Evolutionary conservation across 2,888 invertebrate genomes (phyloP).

Genomic region (Cheilosia vernalis): DNA sequence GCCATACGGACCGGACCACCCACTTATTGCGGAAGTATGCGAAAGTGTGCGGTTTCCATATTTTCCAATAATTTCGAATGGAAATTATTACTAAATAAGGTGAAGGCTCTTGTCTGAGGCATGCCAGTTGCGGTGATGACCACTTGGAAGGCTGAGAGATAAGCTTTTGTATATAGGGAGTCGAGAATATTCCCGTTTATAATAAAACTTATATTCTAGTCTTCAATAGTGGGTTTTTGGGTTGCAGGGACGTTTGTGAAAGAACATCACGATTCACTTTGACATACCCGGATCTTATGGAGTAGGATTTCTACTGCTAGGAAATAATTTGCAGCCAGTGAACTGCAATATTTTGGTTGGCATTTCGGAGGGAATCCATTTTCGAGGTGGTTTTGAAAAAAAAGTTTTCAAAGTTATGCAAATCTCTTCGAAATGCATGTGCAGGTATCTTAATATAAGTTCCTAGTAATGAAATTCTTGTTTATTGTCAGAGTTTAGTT

Average conservation of each 20-base stretch:
- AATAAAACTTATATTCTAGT: not conserved
- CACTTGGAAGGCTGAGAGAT: slow-evolving; percentile 24
- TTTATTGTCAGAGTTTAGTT: no score
- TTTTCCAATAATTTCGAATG: slow-evolving; percentile 53
- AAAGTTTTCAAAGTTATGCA: slow-evolving; percentile 8
- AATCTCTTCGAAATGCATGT: not conserved
- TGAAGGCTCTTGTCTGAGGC: slow-evolving; percentile 16
- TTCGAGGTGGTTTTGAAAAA: slow-evolving; percentile 15
- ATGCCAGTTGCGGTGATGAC: slow-evolving; percentile 12
- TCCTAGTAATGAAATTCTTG: not conserved
- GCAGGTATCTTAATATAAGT: not conserved
- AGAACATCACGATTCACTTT: not conserved
- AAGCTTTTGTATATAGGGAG: slow-evolving; percentile 14
- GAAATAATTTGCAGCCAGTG: not conserved
- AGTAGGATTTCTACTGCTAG: not conserved
- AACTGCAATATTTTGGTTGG: slow-evolving; percentile 20
- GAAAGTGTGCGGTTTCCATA: slow-evolving; percentile 58
- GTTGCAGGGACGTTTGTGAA: not conserved
- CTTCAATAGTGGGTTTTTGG: not conserved
- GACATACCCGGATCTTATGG: not conserved
- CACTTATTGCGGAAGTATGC: slow-evolving; percentile 40
- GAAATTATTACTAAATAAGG: slow-evolving; percentile 50
- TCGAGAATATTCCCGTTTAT: not conserved
- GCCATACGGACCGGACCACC: not conserved
- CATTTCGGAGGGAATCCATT: not conserved